phyloP scores from a whole-genome alignment of 2,113 vertebrate species.

The Hydropotes inermis region DNA sequence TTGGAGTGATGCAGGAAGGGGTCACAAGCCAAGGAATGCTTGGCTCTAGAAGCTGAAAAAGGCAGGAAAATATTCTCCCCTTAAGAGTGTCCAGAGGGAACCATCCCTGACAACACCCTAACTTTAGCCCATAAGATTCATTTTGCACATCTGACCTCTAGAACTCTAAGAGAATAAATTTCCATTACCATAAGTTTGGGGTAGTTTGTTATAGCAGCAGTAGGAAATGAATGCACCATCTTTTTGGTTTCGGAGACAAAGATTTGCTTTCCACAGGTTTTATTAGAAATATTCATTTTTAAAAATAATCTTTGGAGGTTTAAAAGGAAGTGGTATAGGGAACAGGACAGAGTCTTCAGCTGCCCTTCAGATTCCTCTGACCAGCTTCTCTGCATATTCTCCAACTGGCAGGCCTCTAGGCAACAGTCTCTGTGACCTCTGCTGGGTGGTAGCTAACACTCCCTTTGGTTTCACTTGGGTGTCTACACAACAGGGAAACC shows the following conservation, averaged over 20 bases:
- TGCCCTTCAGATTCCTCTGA: background rate
- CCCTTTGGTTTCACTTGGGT: slow-evolving; percentile 22
- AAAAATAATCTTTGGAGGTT: background rate
- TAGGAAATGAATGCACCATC: background rate
- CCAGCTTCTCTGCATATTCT: background rate
- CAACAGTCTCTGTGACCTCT: slow-evolving; percentile 47
- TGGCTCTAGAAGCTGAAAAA: background rate
- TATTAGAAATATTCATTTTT: slow-evolving; percentile 57
- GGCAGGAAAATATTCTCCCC: background rate
- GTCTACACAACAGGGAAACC: slow-evolving; percentile 10
- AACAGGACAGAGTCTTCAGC: background rate
- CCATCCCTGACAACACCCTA: background rate
- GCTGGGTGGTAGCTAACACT: slow-evolving; percentile 59
- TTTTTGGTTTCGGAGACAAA: background rate
- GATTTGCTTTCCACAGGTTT: background rate
- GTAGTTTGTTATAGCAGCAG: background rate
- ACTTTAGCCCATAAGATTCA: background rate
- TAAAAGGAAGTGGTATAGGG: background rate
- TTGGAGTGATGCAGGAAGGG: background rate
- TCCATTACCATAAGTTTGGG: background rate
- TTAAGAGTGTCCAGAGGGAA: background rate
- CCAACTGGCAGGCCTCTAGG: slow-evolving; percentile 35
- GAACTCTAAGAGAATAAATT: background rate
- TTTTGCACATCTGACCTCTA: background rate
- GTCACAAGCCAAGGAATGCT: background rate